A percentile compares a stretch with the other conserved stretches of the same genome.
Evolutionary conservation across 2,888 invertebrate species (phyloP).

Genomic region (Parthenolecanium corni): DNA sequence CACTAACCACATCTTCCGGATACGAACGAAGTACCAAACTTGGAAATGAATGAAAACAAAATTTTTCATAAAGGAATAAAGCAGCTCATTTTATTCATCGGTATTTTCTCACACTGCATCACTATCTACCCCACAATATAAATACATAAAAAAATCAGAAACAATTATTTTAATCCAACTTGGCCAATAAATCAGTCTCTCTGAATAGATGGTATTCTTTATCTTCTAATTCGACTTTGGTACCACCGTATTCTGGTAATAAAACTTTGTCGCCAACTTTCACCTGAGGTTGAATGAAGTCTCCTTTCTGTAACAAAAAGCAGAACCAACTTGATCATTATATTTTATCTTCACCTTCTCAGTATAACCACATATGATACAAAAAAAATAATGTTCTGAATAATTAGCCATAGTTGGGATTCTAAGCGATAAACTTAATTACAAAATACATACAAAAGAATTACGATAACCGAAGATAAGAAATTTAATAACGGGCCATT

Average conservation of each 20-base stretch:
- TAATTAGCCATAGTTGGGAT: no score
- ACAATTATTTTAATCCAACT: slow-evolving; percentile 47
- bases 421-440: no score
- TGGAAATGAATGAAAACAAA: not conserved
- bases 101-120: not conserved
- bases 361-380: no score
- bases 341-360: not conserved
- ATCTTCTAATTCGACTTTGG: slow-evolving; percentile 77
- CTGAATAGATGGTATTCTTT: slow-evolving; percentile 88
- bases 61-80: not conserved
- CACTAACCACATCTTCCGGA: no score
- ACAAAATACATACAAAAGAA: no score
- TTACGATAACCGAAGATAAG: no score
- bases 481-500: no score
- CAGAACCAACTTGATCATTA: not conserved
- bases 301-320: slow-evolving; percentile 55
- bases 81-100: not conserved
- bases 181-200: slow-evolving; percentile 92
- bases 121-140: not conserved
- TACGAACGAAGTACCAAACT: not conserved
- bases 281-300: slow-evolving; percentile 63
- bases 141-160: not conserved
- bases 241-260: slow-evolving; percentile 96
- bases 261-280: slow-evolving; percentile 89
- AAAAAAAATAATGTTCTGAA: no score